phyloP scores from a whole-genome alignment of 1,140 invertebrate species.

The Cydia strobilella region DNA sequence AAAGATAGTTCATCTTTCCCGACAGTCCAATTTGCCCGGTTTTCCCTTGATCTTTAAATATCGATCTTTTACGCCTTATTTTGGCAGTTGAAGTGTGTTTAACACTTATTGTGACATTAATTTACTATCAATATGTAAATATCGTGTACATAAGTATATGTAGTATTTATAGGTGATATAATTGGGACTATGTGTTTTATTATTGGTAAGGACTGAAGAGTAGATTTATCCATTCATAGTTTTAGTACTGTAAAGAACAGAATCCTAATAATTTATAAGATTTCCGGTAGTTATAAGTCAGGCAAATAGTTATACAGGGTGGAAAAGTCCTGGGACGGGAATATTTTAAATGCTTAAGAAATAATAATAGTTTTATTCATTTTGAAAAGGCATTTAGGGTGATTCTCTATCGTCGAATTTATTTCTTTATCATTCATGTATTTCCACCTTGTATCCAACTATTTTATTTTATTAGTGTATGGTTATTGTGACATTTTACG shows the following conservation, averaged over 20 bases:
- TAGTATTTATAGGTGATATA: slow-evolving; percentile 22
- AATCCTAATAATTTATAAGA: slow-evolving; percentile 28
- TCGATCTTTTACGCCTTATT: not conserved
- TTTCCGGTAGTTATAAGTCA: slow-evolving; percentile 5
- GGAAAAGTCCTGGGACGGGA: not conserved
- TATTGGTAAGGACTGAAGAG: slow-evolving; percentile 17
- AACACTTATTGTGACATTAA: not conserved
- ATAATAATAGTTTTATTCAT: not conserved
- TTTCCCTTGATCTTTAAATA: not conserved
- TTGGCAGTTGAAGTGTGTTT: not conserved
- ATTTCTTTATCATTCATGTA: not conserved
- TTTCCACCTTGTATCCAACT: not conserved
- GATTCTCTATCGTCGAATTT: slow-evolving; percentile 1
- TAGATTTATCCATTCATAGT: slow-evolving; percentile 25
- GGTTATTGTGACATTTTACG: not conserved
- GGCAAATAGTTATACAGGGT: not conserved
- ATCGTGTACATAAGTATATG: slow-evolving; percentile 21
- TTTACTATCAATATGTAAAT: slow-evolving; percentile 24
- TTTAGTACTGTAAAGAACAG: slow-evolving; percentile 15
- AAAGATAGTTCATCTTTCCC: not conserved
- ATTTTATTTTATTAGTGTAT: not conserved
- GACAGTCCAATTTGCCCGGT: not conserved
- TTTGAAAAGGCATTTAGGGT: not conserved
- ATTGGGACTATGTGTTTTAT: slow-evolving; percentile 15
- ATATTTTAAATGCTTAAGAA: not conserved